phyloP scores from a whole-genome alignment of 2,113 vertebrate species.

The Dunckerocampus dactyliophorus region DNA sequence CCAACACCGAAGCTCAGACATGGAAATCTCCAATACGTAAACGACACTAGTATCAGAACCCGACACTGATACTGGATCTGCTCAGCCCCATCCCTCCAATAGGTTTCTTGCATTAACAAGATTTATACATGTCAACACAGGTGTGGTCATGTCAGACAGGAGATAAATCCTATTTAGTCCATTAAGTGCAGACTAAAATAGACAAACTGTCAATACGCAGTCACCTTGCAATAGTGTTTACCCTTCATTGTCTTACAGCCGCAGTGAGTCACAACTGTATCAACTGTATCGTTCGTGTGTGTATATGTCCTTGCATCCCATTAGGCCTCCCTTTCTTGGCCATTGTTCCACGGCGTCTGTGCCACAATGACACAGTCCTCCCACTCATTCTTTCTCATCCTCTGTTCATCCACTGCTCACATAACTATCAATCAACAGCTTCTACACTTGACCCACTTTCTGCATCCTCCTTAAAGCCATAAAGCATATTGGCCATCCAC shows the following conservation, averaged over 20 bases:
- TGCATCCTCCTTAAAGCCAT: conserved; percentile 9
- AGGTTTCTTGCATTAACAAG: not conserved
- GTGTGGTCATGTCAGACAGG: not conserved
- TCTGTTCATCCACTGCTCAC: conserved; percentile 31
- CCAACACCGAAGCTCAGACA: too few species aligned
- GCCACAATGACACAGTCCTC: conserved; percentile 45
- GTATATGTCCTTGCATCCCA: conserved; percentile 6
- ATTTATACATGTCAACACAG: not conserved
- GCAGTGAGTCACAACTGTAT: conserved; percentile 37
- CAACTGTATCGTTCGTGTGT: conserved; percentile 2
- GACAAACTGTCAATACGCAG: conserved; percentile 5
- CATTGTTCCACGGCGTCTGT: conserved; percentile 30
- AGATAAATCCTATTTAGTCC: not conserved
- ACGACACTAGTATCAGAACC: not conserved
- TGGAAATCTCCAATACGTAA: not conserved
- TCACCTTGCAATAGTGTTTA: conserved; percentile 14
- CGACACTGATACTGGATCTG: too few species aligned
- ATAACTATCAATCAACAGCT: conserved; percentile 39
- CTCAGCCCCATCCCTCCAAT: not conserved
- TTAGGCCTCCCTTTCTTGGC: conserved; percentile 18
- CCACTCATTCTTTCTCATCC: conserved; percentile 23
- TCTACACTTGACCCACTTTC: conserved; percentile 44
- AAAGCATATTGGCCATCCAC: conserved; percentile 20
- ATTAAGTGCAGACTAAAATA: not conserved
- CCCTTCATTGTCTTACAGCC: conserved; percentile 30